phyloP scores from a whole-genome alignment of 2,888 invertebrate species.

The Antheraea yamamai region DNA sequence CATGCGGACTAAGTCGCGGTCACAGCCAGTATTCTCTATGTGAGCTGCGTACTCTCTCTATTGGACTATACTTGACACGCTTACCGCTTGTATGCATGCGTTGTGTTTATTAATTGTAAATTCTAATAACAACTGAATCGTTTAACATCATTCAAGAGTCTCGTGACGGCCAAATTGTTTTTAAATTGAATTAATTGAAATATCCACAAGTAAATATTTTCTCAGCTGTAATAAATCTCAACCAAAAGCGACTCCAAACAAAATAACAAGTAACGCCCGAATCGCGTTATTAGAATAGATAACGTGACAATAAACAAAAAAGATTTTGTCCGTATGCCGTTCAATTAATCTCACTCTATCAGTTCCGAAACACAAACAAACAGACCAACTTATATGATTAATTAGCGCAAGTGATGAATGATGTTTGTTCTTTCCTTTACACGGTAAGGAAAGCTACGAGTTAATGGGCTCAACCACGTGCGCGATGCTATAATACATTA shows the following conservation, averaged over 20 bases:
- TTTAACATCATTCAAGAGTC: no score
- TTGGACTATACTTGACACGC: no score
- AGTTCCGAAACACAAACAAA: conserved; percentile 14
- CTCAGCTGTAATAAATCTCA: no score
- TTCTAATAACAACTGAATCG: no score
- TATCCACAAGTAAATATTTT: no score
- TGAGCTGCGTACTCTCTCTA: no score
- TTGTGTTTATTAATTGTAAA: no score
- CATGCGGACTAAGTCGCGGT: no score
- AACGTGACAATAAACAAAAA: conserved; percentile 4
- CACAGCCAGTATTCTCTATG: no score
- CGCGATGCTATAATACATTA: neutral
- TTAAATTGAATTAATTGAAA: no score
- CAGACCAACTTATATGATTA: conserved; percentile 12
- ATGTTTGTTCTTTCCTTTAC: neutral
- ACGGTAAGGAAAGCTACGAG: neutral
- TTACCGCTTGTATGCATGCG: no score
- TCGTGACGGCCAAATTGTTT: no score
- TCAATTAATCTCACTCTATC: conserved; percentile 14
- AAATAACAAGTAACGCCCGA: neutral
- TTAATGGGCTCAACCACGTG: neutral
- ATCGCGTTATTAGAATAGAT: neutral
- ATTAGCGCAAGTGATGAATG: conserved; percentile 5
- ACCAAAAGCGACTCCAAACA: neutral
- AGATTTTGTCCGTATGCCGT: neutral